Base-by-base conservation (phyloP, 2,888 invertebrate genomes). In the Melikaiella ostensackeni region DNA sequence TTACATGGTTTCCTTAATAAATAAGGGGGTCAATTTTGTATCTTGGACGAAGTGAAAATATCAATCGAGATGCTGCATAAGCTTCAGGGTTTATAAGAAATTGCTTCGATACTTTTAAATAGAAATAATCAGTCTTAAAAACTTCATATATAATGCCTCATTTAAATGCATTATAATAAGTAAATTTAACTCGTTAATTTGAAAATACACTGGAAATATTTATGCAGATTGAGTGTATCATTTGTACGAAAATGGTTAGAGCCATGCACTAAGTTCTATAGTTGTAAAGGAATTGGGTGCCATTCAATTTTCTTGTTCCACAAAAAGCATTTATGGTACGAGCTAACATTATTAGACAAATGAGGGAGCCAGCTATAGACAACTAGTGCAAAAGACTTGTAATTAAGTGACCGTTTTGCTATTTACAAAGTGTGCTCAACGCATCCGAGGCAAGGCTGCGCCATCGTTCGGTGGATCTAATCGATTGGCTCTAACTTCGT, bases 401-500 rank as follows among this genome's bases (percentile, higher is more conserved):
- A 70, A 70, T 70, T 70, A 70, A 70, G 70, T 70, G 70, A 50
- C 50, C 70, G 70, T 50, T n/a, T n/a, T 70, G 33, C 50, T 42
- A 50, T 66, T 46, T 66, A 46, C 66, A 24, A 66, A 19, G 66
- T 70, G 70, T 70, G 30, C 27, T 70, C 50, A 70, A 70, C 70
- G 70, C 50, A 30, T 70, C 30, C 46, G 70, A 70, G 21, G 50
- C 50, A 70, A 70, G 50, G 50, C 30, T 70, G 66, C 66, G 46
- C 66, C 46, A 66, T 66, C 66, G 27, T 70, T 70, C 70, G 70
- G 70, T 70, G 70, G 70, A 50, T 70, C 70, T 70, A 70, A 70
- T 70, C 70, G 70, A 70, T 70, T 70, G 70, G 50, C 50, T 70
- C 70, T 70, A 70, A 50, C 70, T 70, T 70, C 11, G 70, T 70